These are phyloP conservation scores for Poecilobothrus nobilitatus DNA, from an alignment of 2,888 invertebrate species.

Conservation along the genomic window DNA sequence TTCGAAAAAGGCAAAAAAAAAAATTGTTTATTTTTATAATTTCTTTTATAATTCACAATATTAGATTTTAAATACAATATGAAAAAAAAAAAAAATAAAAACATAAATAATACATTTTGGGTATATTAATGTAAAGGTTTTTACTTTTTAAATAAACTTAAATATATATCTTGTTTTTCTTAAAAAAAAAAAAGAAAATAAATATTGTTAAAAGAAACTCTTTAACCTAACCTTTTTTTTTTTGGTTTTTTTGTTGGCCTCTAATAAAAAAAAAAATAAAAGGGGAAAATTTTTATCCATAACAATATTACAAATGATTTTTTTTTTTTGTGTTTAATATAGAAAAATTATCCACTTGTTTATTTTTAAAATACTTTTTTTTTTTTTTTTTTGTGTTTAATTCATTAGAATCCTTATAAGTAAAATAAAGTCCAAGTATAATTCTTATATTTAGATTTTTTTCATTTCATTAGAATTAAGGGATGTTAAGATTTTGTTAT, in stretches of 20 bases:
- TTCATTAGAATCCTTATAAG: neutral
- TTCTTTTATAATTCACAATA: too few species aligned
- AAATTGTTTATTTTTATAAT: too few species aligned
- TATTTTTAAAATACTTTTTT: neutral
- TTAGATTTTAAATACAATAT: too few species aligned
- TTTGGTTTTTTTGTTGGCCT: too few species aligned
- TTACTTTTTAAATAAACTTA: neutral
- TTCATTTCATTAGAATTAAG: neutral
- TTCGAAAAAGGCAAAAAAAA: too few species aligned
- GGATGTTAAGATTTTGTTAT: neutral
- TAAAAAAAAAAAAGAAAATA: neutral
- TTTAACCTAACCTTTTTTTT: constrained; percentile 5
- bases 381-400: too few species aligned
- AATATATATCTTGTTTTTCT: too few species aligned
- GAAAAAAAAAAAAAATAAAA: too few species aligned
- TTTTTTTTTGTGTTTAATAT: too few species aligned
- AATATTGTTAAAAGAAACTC: neutral
- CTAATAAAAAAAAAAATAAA: neutral
- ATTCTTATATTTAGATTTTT: neutral
- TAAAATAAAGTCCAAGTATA: neutral
- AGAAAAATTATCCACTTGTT: neutral
- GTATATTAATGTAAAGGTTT: neutral
- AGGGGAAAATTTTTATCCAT: neutral
- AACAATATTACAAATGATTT: neutral
- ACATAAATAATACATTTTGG: neutral